These are phyloP conservation scores for Cassiopea xamachana DNA, from an alignment of 30 jellyfish, hydroid and myxozoan species.

Conservation along the genomic window DNA sequence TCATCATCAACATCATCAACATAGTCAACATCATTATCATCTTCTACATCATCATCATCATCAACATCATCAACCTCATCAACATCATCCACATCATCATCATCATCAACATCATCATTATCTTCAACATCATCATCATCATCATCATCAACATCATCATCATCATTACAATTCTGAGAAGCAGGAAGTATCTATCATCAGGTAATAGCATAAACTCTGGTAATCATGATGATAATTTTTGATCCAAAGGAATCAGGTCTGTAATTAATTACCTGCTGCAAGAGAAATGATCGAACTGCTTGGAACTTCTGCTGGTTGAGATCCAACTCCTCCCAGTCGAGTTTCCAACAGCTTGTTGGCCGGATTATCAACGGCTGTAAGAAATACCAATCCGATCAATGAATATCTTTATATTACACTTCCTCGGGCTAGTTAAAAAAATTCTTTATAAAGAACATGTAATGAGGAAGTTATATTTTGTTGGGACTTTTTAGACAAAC, in stretches of 20 bases:
- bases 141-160: slow-evolving; percentile 13
- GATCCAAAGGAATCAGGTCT: not conserved
- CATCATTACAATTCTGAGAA: slow-evolving; percentile 4
- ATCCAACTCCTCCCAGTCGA: slow-evolving; percentile 97
- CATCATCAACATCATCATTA: slow-evolving; percentile 25
- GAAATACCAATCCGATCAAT: not conserved
- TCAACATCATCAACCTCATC: slow-evolving; percentile 25
- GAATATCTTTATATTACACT: not conserved
- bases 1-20: slow-evolving; percentile 25
- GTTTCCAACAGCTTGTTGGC: slow-evolving; percentile 94
- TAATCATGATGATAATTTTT: not conserved
- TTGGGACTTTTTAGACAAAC: no score
- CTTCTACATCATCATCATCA: slow-evolving; percentile 21
- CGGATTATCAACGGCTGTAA: slow-evolving; percentile 73
- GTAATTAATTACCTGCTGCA: not conserved
- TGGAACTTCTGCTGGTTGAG: slow-evolving; percentile 67
- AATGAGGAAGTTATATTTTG: no score
- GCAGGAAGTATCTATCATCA: no score
- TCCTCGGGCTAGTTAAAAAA: no score
- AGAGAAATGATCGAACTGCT: slow-evolving; percentile 37
- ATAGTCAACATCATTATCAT: slow-evolving; percentile 14
- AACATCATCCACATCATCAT: slow-evolving; percentile 23
- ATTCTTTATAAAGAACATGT: no score
- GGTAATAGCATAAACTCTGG: no score
- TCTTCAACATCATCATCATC: slow-evolving; percentile 21